Evolutionary conservation across 2,888 invertebrate genomes (phyloP), one percentile per base, ranked within the genome.

Genomic region (Adela reaumurella): DNA sequence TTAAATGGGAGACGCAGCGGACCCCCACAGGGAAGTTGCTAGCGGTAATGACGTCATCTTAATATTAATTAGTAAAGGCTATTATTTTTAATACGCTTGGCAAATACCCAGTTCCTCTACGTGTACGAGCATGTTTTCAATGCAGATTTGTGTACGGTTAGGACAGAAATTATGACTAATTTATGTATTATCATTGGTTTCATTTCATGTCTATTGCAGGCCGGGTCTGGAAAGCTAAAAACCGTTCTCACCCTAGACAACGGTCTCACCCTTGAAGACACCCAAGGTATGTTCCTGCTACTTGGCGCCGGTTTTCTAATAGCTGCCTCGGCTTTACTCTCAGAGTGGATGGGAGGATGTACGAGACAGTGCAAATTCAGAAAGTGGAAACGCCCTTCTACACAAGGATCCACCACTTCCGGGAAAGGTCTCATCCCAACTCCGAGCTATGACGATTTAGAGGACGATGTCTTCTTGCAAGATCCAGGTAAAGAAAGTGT

Each of bases 201-300:
- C n/a, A n/a, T n/a, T n/a, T n/a, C n/a, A n/a, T n/a, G n/a, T n/a
- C n/a, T 62, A 63, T 52, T 17, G 18, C 57, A 84, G 81, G 82
- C 78, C 1, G 73, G 64, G 45, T 56, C 62, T 14, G 78, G 73
- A 2, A 61, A 61, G 0, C 52, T 84, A 18, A 77, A 74, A 46
- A 67, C 70, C 17, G 56, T 68, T 8, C 65, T 70, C 42, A 76
- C 82, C 19, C 86, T 88, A 64, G 90, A 92, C 61, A 82, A 89
- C 52, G 86, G 88, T 18, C 63, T 92, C n/a, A 86, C 87, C 1
- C 69, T 90, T 24, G 90, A 88, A 58, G 92, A 92, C 53, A 90
- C 89, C 0, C 89, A 90, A 68, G 92, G 92, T 10, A 91, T 90
- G 88, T 91, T 90, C 60, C 66, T 91, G 2, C 73, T 92, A 1